phyloP scores from a whole-genome alignment of 2,113 vertebrate species.

The Apteryx owenii region DNA sequence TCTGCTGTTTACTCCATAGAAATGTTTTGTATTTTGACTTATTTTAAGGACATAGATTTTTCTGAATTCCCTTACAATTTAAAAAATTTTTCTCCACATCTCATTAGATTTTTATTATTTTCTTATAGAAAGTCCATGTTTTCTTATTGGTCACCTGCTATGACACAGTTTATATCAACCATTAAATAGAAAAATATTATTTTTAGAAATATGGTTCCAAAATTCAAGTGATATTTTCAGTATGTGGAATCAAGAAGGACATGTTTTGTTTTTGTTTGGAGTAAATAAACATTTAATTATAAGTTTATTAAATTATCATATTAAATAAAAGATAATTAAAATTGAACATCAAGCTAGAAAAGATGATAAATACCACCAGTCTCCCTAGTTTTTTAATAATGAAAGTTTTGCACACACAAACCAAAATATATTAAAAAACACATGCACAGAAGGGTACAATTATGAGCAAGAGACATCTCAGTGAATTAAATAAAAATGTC shows the following conservation, averaged over 20 bases:
- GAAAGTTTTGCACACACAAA: background rate
- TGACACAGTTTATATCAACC: background rate
- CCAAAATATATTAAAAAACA: background rate
- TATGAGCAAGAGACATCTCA: background rate
- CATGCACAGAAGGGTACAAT: background rate
- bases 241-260: background rate
- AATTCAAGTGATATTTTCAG: background rate
- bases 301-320: background rate
- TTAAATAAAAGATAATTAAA: constrained; percentile 22
- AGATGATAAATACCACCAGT: background rate
- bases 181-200: background rate
- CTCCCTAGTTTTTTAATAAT: background rate
- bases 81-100: background rate
- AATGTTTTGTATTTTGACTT: background rate
- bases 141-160: background rate
- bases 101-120: background rate
- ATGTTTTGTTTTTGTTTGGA: background rate
- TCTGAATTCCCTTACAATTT: background rate
- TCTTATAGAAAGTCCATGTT: background rate
- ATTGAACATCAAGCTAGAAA: background rate
- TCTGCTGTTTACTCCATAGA: background rate
- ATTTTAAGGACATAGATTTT: background rate
- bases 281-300: background rate
- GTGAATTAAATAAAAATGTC: background rate
- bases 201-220: background rate